These are phyloP conservation scores for Pimephales promelas DNA, from an alignment of 2,113 vertebrate species.

Conservation along the genomic window DNA sequence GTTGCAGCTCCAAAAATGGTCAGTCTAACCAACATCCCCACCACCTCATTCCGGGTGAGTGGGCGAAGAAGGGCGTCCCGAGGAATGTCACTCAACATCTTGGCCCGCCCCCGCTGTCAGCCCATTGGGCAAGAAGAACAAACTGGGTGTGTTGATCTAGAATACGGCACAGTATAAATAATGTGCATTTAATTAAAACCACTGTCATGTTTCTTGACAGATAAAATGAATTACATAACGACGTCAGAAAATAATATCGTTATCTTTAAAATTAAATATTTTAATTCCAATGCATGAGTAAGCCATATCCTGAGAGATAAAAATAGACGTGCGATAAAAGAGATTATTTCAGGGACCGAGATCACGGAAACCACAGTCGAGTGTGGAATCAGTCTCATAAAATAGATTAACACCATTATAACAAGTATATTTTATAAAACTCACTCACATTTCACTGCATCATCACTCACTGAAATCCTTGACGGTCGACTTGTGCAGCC, in stretches of 20 bases:
- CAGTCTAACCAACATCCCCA: constrained; percentile 75
- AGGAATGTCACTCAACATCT: constrained; percentile 75
- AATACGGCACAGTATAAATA: neutral
- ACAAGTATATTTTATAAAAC: neutral
- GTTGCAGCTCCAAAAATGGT: constrained; percentile 78
- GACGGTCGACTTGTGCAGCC: neutral
- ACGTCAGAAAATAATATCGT: neutral
- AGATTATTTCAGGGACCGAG: neutral
- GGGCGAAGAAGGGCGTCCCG: constrained; percentile 75
- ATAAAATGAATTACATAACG: neutral
- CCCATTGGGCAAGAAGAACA: constrained; percentile 57
- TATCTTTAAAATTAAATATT: neutral
- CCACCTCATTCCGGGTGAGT: constrained; percentile 74
- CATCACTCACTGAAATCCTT: neutral
- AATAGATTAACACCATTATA: neutral
- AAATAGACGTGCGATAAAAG: too few relatives aligned
- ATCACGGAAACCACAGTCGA: neutral
- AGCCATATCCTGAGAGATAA: neutral
- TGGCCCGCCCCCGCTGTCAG: constrained; percentile 60
- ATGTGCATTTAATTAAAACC: neutral
- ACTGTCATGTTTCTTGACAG: neutral
- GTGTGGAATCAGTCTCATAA: neutral
- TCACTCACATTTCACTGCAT: constrained; percentile 31
- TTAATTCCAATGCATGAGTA: neutral
- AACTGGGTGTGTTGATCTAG: neutral